Percentiles rank a stretch among this genome's conserved stretches.
Evolutionary conservation across 1,140 invertebrate genomes (phyloP).

Genomic region (Mycetomoellerius zeteki): DNA sequence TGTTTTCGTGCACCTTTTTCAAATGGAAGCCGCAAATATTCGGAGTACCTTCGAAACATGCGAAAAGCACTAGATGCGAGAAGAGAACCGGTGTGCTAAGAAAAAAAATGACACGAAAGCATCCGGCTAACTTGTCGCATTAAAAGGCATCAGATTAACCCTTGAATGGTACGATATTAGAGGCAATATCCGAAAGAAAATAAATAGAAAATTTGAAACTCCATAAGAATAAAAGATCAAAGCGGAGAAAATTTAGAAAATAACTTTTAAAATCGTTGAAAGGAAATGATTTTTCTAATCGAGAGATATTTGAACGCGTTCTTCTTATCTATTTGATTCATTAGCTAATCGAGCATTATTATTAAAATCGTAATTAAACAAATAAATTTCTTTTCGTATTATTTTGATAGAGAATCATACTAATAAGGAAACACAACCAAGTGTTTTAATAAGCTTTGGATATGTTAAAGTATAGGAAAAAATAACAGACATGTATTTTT

Average conservation of each 20-base stretch:
- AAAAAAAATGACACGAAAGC: neutral
- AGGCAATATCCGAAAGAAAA: neutral
- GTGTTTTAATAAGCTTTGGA: no score
- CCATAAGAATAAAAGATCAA: neutral
- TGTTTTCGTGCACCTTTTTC: neutral
- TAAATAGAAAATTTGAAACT: neutral
- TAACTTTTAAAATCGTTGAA: neutral
- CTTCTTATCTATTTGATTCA: neutral
- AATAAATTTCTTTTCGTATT: neutral
- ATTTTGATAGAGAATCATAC: no score
- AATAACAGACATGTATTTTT: no score
- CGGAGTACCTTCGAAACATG: slow-evolving; percentile 49
- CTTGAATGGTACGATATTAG: slow-evolving; percentile 9
- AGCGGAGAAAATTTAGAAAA: neutral
- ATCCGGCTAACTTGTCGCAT: slow-evolving; percentile 11
- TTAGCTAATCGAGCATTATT: neutral
- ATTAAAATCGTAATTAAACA: neutral
- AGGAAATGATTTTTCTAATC: neutral
- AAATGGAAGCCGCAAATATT: slow-evolving; percentile 3
- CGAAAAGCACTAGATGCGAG: slow-evolving; percentile 27
- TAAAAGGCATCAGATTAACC: slow-evolving; percentile 42
- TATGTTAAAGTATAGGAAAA: no score
- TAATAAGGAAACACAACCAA: no score
- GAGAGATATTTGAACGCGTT: neutral
- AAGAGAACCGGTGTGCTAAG: slow-evolving; percentile 31